Percentiles rank a stretch among this genome's conserved stretches.
Conservation (phyloP, 1,140 invertebrate species). For the Pseudomyrmex sp. region DNA sequence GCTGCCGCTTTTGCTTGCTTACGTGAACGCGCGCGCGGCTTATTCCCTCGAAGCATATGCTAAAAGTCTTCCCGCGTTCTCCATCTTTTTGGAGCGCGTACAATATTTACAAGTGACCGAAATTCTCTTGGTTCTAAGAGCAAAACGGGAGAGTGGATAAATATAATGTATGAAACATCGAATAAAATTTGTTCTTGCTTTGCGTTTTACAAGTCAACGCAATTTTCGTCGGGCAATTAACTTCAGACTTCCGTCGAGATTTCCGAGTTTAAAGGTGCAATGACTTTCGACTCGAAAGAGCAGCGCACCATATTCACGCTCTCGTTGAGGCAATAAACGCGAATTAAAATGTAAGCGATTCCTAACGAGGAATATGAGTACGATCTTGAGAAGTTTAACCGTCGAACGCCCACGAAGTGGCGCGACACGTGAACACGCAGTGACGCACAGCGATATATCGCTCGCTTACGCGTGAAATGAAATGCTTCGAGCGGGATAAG, state of each 20-base stretch:
- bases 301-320: neutral
- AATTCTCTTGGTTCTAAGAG: too few species aligned
- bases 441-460: slow-evolving; percentile 8
- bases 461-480: neutral
- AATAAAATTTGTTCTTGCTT: too few species aligned
- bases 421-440: neutral
- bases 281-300: neutral
- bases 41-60: slow-evolving; percentile 6
- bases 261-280: neutral
- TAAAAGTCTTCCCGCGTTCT: neutral
- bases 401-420: neutral
- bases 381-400: neutral
- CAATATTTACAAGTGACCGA: too few species aligned
- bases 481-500: slow-evolving; percentile 56
- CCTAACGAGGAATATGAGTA: neutral
- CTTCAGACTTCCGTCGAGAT: neutral
- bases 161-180: too few species aligned
- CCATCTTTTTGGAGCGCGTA: neutral
- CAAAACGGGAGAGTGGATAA: too few species aligned
- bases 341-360: neutral
- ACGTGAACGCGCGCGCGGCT: slow-evolving; percentile 38
- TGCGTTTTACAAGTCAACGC: too few species aligned
- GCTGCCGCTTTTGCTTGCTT: slow-evolving; percentile 43
- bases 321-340: neutral
- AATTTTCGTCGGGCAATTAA: neutral